Base-by-base conservation (phyloP, 2,113 vertebrate species). In the Campylomormyrus tamandua region DNA sequence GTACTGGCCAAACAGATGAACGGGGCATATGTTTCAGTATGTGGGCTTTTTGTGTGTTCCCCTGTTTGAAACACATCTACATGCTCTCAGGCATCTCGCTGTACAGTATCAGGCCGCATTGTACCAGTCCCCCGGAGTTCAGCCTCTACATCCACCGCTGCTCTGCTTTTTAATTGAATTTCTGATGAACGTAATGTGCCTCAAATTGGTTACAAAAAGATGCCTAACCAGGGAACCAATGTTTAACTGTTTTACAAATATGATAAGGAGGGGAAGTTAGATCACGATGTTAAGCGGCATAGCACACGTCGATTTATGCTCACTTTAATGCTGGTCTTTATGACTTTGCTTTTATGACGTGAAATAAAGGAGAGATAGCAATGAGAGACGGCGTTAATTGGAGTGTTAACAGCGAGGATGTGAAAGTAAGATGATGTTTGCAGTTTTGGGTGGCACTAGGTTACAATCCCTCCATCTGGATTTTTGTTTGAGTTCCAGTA, bases 81-180 rank as follows among this genome's bases (percentile, higher is more conserved):
- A 42, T 11, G 49, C 8, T 27, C 74, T 58, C 31, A 39, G 31
- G 42, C 88, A 17, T 66, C 42, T 90, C 7, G 7, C 42, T 15
- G 5, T 66, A 24, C 24, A 85, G 10, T 66, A 11, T 86, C 62
- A 11, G 7, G 83, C 56, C 13, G 10, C 39, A 83, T 39, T 15
- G 1, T 52, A 9, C 87, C 15, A 42, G 10, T 89, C 31, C 70
- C 77, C 24, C 21, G 3, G 46, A 49, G 80, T 45, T 17, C 42
- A 49, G 88, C 45, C 45, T 74, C 87, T 84, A 39, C 31, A 88
- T 88, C 86, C 88, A 53, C 53, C 35, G 7, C 56, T 31, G 31
- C 70, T 87, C 70, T 88, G 85, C 50, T 88, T 85, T 91, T 88
- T 90, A 90, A 90, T 90, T 39, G 13, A 89, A 45, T 91, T 89